phyloP scores from a whole-genome alignment of 2,797 vertebrate species.

The Adrianichthys oophorus region DNA sequence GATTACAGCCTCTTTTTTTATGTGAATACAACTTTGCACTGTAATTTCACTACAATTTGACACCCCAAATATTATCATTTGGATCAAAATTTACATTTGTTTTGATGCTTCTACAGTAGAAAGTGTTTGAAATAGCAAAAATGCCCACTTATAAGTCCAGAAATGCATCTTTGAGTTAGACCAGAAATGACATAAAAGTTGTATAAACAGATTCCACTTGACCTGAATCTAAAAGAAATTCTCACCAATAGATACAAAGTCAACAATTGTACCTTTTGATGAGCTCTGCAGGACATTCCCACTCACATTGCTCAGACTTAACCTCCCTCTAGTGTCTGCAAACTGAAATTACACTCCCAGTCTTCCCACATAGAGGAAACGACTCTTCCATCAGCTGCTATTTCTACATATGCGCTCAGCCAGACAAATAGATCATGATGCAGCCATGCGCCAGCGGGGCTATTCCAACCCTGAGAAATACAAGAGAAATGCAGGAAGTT shows the following conservation, averaged over 20 bases:
- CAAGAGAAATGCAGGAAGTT: constrained; percentile 78
- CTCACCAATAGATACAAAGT: constrained; percentile 12
- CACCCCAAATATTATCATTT: too few relatives aligned
- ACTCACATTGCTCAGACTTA: constrained; percentile 58
- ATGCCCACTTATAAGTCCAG: neutral
- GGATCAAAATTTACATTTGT: too few relatives aligned
- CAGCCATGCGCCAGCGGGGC: constrained; percentile 27
- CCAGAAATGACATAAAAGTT: neutral
- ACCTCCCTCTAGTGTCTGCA: constrained; percentile 72
- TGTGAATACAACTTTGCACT: too few relatives aligned
- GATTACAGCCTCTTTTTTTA: neutral
- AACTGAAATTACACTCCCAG: constrained; percentile 36
- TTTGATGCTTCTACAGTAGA: too few relatives aligned
- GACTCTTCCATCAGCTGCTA: constrained; percentile 28
- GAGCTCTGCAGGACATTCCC: constrained; percentile 16
- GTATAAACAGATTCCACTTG: too few relatives aligned
- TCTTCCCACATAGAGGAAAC: constrained; percentile 10
- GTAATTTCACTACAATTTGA: too few relatives aligned
- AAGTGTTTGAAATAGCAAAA: too few relatives aligned
- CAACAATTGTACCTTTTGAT: constrained; percentile 46
- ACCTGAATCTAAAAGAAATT: neutral
- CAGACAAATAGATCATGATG: constrained; percentile 58
- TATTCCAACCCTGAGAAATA: constrained; percentile 68
- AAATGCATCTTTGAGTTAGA: neutral
- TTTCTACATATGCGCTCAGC: constrained; percentile 21